Evolutionary conservation across 2,888 invertebrate species (phyloP).

Genomic region (Danaus chrysippus): DNA sequence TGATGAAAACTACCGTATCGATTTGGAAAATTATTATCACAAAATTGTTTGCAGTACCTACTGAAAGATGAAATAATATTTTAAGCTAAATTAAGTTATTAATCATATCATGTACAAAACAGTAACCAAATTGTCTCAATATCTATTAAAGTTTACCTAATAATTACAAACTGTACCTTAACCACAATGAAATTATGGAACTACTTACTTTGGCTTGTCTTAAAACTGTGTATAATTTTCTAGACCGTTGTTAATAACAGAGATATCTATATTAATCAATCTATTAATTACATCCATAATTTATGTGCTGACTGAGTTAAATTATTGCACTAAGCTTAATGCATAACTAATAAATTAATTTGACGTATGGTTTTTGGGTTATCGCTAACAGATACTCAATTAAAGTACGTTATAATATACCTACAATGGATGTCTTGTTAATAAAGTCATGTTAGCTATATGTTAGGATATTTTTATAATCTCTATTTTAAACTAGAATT

Average conservation of each 20-base stretch:
- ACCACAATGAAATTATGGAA: conserved; percentile 2
- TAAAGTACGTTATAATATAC: conserved; percentile 24
- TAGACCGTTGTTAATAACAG: conserved; percentile 11
- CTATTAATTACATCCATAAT: conserved; percentile 31
- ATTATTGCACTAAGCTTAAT: conserved; percentile 24
- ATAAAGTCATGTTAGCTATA: too few relatives aligned
- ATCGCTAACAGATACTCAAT: conserved; percentile 25
- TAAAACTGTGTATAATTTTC: conserved; percentile 2
- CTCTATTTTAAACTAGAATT: not conserved
- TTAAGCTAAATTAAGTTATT: not conserved
- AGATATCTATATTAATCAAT: conserved; percentile 29
- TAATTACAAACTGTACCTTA: not conserved
- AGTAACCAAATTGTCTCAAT: not conserved
- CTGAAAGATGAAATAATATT: not conserved
- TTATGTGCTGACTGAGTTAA: conserved; percentile 28
- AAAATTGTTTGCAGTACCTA: too few relatives aligned
- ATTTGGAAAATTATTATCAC: too few relatives aligned
- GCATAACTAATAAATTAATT: conserved; percentile 27
- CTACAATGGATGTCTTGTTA: not conserved
- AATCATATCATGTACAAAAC: not conserved
- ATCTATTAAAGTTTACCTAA: not conserved
- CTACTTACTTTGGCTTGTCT: not conserved
- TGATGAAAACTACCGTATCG: too few relatives aligned
- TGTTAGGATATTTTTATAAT: not conserved
- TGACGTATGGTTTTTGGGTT: conserved; percentile 21